Evolutionary conservation across 2,797 vertebrate species (phyloP).

Genomic region (Serranus cabrilla): DNA sequence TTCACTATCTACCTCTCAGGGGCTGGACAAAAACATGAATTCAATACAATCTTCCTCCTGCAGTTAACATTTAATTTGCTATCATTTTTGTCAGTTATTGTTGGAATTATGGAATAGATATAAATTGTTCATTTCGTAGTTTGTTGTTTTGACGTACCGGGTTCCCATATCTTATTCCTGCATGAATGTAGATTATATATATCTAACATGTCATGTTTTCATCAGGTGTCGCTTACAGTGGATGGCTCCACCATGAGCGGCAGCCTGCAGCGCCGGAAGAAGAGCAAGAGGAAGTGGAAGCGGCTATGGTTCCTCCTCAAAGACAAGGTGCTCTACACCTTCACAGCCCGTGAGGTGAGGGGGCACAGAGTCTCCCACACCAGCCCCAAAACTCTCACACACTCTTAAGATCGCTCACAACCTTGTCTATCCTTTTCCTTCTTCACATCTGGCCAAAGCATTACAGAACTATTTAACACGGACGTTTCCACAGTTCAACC

Average conservation of each 20-base stretch:
- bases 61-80: neutral
- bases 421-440: conserved; percentile 25
- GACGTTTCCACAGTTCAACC: conserved; percentile 18
- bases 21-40: neutral
- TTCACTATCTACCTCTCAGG: neutral
- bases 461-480: conserved; percentile 19
- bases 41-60: neutral
- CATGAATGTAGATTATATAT: neutral
- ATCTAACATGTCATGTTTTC: neutral
- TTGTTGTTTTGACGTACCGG: neutral
- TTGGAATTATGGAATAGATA: neutral
- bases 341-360: conserved; percentile 93
- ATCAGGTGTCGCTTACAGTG: conserved; percentile 90
- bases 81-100: neutral
- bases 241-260: conserved; percentile 94
- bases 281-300: conserved; percentile 97
- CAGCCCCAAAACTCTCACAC: conserved; percentile 71
- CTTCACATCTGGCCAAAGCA: conserved; percentile 1
- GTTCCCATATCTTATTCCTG: neutral
- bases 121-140: neutral
- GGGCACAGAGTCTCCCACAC: conserved; percentile 87
- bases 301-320: conserved; percentile 99
- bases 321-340: conserved; percentile 99
- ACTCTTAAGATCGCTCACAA: conserved; percentile 13
- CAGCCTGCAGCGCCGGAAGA: conserved; percentile 93